Base-by-base conservation (phyloP, 2,113 vertebrate genomes). In the Catharus minimus region DNA sequence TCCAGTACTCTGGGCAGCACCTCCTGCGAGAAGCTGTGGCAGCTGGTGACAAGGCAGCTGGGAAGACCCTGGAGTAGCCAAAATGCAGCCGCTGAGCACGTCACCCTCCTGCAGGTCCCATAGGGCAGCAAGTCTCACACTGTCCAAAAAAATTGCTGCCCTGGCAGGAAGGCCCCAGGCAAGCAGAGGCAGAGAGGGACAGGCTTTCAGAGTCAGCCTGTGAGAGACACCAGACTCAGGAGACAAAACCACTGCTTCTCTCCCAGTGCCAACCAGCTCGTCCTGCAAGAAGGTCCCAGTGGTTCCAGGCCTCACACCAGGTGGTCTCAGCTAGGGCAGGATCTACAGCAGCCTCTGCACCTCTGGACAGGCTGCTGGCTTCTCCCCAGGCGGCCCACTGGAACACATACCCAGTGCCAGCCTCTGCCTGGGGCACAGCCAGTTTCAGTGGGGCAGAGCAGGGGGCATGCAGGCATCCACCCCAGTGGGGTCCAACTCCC, bases 1-100 rank as follows among this genome's bases (percentile, higher is more conserved):
- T 23, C 26, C 1, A 0, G n/a, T 9, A 30, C 43, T 5, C 2
- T 2, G 28, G 20, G 19, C 5, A 9, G 43, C 8, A 71, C 10
- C 7, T 15, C 23, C 65, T 33, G 69, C 1, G 2, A 66, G 27
- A 71, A 36, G 46, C 36, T 50, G 26, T 0, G 3, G 65, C 73
- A 58, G 16, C 55, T 21, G 15, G 32, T 28, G 36, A 73, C 38
- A n/a, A 47, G 50, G 58, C 36, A 68, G 56, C 33, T 64, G 65
- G 49, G 38, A 69, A 75, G 58, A 46, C 24, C 24, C 61, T 32
- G 79, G 26, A 38, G 46, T 13, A 28, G 7, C 72, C 39, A 11
- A 19, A 19, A 80, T 4, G 2, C 10, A 33, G 36, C 3, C 13
- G 2, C 38, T 39, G 38, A 15, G 13, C 50, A 52, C 11, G 38